These are phyloP conservation scores for Paragorgia papillata DNA, from an alignment of 92 coral and sea anemone species.

Conservation along the genomic window DNA sequence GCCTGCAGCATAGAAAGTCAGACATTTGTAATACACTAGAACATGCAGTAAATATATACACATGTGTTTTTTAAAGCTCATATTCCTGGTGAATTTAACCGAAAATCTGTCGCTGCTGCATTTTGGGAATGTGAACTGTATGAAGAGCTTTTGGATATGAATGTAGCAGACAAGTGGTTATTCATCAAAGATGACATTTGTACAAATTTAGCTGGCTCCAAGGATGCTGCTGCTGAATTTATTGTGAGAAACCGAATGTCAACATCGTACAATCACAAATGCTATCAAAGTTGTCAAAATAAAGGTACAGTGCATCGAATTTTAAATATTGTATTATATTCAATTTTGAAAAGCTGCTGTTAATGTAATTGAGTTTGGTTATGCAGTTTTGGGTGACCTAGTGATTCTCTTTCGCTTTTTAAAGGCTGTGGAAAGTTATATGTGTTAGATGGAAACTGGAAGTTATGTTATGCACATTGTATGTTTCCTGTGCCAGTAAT, in stretches of 20 bases:
- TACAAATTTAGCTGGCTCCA: too few relatives aligned
- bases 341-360: conserved; percentile 59
- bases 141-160: conserved; percentile 44
- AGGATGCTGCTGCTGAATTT: too few relatives aligned
- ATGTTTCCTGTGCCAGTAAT: conserved; percentile 56
- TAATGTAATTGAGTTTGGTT: conserved; percentile 47
- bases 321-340: conserved; percentile 59
- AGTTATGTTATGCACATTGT: too few relatives aligned
- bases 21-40: too few relatives aligned
- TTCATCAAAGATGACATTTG: conserved; percentile 24
- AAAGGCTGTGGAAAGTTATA: too few relatives aligned
- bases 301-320: conserved; percentile 66
- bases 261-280: conserved; percentile 38
- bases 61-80: not conserved
- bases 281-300: conserved; percentile 45
- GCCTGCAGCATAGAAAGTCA: too few relatives aligned
- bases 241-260: conserved; percentile 6
- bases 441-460: too few relatives aligned
- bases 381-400: conserved; percentile 48
- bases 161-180: conserved; percentile 41
- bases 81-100: too few relatives aligned
- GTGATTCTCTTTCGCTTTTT: too few relatives aligned
- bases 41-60: too few relatives aligned
- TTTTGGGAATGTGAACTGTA: conserved; percentile 57
- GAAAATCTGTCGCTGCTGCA: conserved; percentile 48